Evolutionary conservation across 2,888 invertebrate genomes (phyloP), one percentile per base, ranked within the genome.

Genomic region (Azorinus chamasolen): DNA sequence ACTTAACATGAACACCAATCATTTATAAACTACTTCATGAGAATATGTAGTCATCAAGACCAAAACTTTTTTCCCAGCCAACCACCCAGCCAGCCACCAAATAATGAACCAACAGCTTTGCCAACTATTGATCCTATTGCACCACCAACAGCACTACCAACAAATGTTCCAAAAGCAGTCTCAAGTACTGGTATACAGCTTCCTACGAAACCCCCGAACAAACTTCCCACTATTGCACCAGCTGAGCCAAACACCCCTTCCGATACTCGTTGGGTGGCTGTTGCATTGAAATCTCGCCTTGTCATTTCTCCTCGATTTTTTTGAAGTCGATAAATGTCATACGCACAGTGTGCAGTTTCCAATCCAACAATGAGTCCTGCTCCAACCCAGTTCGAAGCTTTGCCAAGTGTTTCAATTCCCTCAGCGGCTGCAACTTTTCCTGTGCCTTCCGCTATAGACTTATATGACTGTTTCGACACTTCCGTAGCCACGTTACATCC

Each of bases 131-230:
- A 55, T 16, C 65, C 65, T 18, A 46, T 18, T 16, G 50, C 24
- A 27, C 65, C 65, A 1, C 27, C 32, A 2, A 50, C 32, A 22
- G 55, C 55, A 57, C 70, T 51, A 12, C 70, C 70, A 24, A 63
- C 14, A 41, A 55, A 37, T 12, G 48, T 55, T 18, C 70, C 70
- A 24, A 50, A 20, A 18, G 57, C 50, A 12, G 46, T 57, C 2
- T 63, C 70, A 10, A 62, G 22, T n/a, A 20, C 55, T 0, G 57
- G 22, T n/a, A 55, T 25, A 5, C 32, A 37, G 20, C 50, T 62
- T 22, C 70, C 70, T 32, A 70, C 43, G 14, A 50, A 45, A n/a
- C 50, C 39, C 41, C 22, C 24, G 14, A 24, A n/a, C 14, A 57
- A 2, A 50, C 27, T 51, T 8, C 41, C 48, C 2, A 37, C 32